Evolutionary conservation across 2,113 vertebrate genomes (phyloP).

Genomic region (Patagioenas fasciata): DNA sequence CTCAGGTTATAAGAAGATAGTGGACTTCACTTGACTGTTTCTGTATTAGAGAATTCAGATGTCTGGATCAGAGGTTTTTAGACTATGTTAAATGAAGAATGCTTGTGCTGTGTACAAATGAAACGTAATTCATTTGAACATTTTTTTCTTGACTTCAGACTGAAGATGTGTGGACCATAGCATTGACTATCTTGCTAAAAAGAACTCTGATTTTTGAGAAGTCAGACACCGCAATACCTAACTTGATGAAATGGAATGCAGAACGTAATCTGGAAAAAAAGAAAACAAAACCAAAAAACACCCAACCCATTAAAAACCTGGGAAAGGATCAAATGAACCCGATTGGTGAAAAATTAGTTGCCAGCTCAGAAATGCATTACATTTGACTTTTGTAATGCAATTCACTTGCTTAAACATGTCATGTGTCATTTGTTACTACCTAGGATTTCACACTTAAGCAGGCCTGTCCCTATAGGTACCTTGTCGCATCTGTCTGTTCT

Average conservation of each 20-base stretch:
- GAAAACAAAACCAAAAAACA: too few species aligned
- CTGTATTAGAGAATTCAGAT: not conserved
- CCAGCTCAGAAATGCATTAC: not conserved
- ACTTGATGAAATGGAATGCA: not conserved
- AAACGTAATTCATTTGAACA: not conserved
- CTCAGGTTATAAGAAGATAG: not conserved
- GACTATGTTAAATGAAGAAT: not conserved
- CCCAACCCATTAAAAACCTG: not conserved
- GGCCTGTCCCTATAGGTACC: not conserved
- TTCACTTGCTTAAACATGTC: not conserved
- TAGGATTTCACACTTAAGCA: not conserved
- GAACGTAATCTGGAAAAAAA: not conserved
- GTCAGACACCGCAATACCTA: not conserved
- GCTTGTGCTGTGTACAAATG: not conserved
- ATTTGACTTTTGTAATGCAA: not conserved
- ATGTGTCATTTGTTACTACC: not conserved
- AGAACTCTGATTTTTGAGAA: not conserved
- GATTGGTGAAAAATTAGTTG: not conserved
- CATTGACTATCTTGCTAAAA: not conserved
- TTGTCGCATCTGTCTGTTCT: not conserved
- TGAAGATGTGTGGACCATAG: not conserved
- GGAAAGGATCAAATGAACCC: not conserved
- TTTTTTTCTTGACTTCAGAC: not conserved
- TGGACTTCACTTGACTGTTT: not conserved
- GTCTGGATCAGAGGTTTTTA: not conserved